Conservation (phyloP, 2,888 invertebrate species). For the Elysia crispata region DNA sequence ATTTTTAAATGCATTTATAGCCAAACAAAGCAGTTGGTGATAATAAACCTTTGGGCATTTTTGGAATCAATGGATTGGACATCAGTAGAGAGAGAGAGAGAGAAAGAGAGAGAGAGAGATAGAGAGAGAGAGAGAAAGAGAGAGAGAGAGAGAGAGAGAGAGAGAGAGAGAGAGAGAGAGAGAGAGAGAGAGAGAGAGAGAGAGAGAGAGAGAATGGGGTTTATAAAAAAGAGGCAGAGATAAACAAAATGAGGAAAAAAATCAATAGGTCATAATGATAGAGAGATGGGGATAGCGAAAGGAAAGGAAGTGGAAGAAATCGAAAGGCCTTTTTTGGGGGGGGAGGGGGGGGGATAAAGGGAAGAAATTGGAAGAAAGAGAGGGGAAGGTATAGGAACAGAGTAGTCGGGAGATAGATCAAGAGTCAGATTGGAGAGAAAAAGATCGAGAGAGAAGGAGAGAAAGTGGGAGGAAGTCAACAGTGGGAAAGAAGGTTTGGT, state of each 20-base stretch:
- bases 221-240: neutral
- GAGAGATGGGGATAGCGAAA: neutral
- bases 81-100: neutral
- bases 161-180: neutral
- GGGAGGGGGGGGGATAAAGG: neutral
- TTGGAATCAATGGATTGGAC: no score
- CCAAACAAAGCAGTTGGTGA: no score
- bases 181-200: slow-evolving; percentile 7
- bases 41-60: no score
- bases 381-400: no score
- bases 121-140: no score
- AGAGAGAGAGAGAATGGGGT: slow-evolving; percentile 9
- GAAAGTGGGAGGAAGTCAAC: no score
- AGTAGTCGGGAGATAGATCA: neutral
- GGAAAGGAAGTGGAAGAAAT: neutral
- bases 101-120: neutral
- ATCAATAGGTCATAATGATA: neutral
- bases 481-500: no score
- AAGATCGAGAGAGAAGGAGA: neutral
- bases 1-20: no score
- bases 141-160: no score
- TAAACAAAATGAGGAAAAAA: neutral
- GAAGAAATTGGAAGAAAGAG: no score
- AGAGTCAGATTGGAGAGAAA: slow-evolving; percentile 13
- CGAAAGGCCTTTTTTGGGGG: no score